Evolutionary conservation across 2,113 vertebrate species (phyloP).

Genomic region (Archocentrus centrarchus): DNA sequence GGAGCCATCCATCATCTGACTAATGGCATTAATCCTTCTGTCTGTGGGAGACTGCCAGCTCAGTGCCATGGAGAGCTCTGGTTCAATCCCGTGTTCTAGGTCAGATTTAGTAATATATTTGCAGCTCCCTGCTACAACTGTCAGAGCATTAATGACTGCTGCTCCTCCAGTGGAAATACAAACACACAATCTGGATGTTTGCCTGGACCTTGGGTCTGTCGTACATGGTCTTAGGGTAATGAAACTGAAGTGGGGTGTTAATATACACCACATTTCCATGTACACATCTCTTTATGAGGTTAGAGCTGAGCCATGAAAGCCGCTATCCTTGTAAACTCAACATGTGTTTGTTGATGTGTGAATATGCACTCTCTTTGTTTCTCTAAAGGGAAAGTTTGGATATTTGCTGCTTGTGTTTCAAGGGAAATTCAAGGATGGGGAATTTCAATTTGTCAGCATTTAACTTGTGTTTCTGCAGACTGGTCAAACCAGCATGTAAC

Average conservation of each 20-base stretch:
- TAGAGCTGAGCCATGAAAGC: constrained; percentile 25
- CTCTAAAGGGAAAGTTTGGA: constrained; percentile 5
- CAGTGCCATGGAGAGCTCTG: constrained; percentile 22
- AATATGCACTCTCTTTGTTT: neutral
- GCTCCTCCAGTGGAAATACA: constrained; percentile 33
- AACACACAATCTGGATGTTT: constrained; percentile 57
- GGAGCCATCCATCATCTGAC: constrained; percentile 55
- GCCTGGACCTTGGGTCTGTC: constrained; percentile 17
- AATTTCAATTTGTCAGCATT: constrained; percentile 32
- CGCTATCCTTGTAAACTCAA: constrained; percentile 2
- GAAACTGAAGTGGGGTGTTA: constrained; percentile 13
- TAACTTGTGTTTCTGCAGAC: constrained; percentile 13
- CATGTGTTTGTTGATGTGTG: neutral
- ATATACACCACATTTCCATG: constrained; percentile 14
- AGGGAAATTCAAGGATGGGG: constrained; percentile 4
- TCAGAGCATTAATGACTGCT: constrained; percentile 37
- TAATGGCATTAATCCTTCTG: constrained; percentile 63
- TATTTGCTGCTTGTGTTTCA: constrained; percentile 24
- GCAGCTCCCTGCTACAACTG: neutral
- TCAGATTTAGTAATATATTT: constrained; percentile 30
- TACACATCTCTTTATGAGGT: constrained; percentile 39
- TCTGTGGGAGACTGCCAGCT: constrained; percentile 31
- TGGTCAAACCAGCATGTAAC: constrained; percentile 14
- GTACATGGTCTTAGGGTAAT: constrained; percentile 18
- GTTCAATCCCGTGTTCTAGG: constrained; percentile 32